Evolutionary conservation across 1,140 invertebrate species (phyloP).

Genomic region (Scaptomyza graminum): DNA sequence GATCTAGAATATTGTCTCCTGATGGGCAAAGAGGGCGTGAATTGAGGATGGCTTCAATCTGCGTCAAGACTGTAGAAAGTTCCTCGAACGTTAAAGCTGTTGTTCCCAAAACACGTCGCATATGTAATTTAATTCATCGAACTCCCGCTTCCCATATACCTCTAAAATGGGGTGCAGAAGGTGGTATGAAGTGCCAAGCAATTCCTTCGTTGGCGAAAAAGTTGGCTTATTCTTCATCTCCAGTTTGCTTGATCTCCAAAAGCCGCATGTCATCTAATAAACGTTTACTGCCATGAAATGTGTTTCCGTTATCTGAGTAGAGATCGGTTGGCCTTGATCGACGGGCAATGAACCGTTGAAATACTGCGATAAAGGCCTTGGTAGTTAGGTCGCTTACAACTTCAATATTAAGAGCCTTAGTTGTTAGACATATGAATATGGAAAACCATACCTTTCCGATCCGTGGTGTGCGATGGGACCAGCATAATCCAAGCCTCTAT

Average conservation of each 20-base stretch:
- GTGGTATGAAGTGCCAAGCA: not conserved
- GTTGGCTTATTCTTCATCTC: not conserved
- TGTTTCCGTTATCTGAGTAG: not conserved
- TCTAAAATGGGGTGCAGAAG: too few relatives aligned
- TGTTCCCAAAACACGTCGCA: not conserved
- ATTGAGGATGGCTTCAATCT: slow-evolving; percentile 2
- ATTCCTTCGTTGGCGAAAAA: not conserved
- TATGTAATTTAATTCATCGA: not conserved
- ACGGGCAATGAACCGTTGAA: slow-evolving; percentile 1
- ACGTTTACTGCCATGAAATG: not conserved
- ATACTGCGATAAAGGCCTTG: not conserved
- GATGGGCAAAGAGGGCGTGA: not conserved
- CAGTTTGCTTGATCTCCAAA: too few relatives aligned
- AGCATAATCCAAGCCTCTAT: too few relatives aligned
- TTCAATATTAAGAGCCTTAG: not conserved
- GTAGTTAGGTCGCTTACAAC: slow-evolving; percentile 1
- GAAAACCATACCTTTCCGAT: too few relatives aligned
- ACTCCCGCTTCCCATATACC: not conserved
- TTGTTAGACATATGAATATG: too few relatives aligned
- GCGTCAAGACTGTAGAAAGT: not conserved
- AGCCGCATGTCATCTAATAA: too few relatives aligned
- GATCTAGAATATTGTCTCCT: not conserved
- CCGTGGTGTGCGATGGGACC: too few relatives aligned
- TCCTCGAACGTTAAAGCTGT: not conserved
- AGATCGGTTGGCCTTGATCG: not conserved